Base-by-base conservation (phyloP, 2,113 vertebrate genomes). In the Bothrops jararaca region DNA sequence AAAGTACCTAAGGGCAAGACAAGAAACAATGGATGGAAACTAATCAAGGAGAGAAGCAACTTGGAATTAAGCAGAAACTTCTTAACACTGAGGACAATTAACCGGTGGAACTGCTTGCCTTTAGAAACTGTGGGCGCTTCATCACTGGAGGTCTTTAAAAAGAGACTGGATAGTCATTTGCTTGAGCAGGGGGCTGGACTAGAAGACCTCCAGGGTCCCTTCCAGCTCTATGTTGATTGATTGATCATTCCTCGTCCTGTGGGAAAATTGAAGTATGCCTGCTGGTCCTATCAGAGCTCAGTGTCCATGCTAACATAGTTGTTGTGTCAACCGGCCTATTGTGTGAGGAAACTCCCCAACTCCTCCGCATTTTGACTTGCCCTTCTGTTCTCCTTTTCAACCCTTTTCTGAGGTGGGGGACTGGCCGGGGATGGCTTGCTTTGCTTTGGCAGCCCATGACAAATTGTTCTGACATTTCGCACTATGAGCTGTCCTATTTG, bases 381-480 rank as follows among this genome's bases (percentile, higher is more conserved):
- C 10, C 22, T 24, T 13, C 24, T 5, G 20, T 12, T 1, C 12
- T 42, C 11, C 12, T 74, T 29, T 34, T 11, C 18, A 56, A 18
- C 3, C 15, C 7, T 29, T 9, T 90, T 5, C 7, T 2, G 18
- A 1, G 0, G 13, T 9, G 4, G 0, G 13, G n/a, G 42, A 9
- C 34, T 39, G 39, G 34, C 22, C 45, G 9, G 69, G 56, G 52
- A 20, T 56, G 90, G 69, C n/a, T 64, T 88, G 22, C n/a, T 26
- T 56, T 24, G 5, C 23, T 53, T 88, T 22, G 88, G 24, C 60
- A n/a, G 87, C 24, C 60, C 10, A 9, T 88, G 48, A 69, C 86
- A 88, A 92, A 88, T 92, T 88, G 48, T 53, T 69, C 57, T 42
- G 91, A 88, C 86, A 92, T 58, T 87, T 87, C 4, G 52, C 85